Evolutionary conservation across 2,113 vertebrate genomes (phyloP).

Genomic region (Elachura formosa): DNA sequence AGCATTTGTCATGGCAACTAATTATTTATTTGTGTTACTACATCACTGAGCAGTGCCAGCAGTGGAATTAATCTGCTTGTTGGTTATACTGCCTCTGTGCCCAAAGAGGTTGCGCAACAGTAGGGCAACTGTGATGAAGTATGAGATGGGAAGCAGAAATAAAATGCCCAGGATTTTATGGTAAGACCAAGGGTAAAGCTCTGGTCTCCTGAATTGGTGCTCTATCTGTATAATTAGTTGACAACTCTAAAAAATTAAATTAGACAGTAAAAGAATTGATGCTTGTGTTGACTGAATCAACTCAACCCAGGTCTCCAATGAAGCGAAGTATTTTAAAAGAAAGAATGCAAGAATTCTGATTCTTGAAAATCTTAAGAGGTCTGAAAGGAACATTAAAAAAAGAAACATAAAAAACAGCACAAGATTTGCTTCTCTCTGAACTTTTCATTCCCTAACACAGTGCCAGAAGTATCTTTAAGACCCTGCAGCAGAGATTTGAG

Average conservation of each 20-base stretch:
- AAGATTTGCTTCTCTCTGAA: not conserved
- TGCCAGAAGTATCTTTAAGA: not conserved
- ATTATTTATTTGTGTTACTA: not conserved
- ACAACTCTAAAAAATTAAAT: not conserved
- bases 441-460: not conserved
- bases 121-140: not conserved
- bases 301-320: not conserved
- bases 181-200: not conserved
- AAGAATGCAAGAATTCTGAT: not conserved
- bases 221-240: not conserved
- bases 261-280: not conserved
- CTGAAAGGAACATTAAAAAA: not conserved
- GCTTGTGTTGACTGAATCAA: not conserved
- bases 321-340: not conserved
- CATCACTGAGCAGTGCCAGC: not conserved
- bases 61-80: not conserved
- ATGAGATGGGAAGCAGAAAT: not conserved
- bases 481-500: not conserved
- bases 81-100: not conserved
- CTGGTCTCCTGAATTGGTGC: not conserved
- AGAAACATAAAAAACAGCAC: not conserved
- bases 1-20: not conserved
- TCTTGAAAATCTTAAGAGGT: not conserved
- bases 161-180: not conserved
- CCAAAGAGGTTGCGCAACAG: not conserved